Base-by-base conservation (phyloP, 2,888 invertebrate species). In the Eueremaeus valkanovi region DNA sequence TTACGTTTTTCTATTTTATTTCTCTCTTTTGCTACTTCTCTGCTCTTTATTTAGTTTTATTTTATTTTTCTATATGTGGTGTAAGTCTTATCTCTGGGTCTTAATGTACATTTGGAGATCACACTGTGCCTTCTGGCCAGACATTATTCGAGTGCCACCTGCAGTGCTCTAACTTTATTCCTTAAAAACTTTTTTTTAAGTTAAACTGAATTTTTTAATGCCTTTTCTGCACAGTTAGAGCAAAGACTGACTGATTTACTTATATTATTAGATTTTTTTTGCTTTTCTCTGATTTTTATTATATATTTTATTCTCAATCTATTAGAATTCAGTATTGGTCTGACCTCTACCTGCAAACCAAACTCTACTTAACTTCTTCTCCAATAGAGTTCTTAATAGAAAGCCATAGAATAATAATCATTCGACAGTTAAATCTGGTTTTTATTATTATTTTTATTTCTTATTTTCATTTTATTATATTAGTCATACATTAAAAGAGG, bases 61-160 rank as follows among this genome's bases (percentile, higher is more conserved):
- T n/a, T n/a, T n/a, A n/a, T n/a, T 51, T 21, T 51, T 21, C 21
- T 11, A 9, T 21, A 55, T 21, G 9, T 29, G 29, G 8, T 29
- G 31, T 61, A 18, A 29, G 63, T n/a, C 31, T 63, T 63, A 63
- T 33, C n/a, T 63, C 6, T 55, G 24, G 1, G 9, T 24, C 9
- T 27, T 55, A 55, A 27, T 55, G 27, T 27, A 55, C 11, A 55
- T 6, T 27, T 16, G 27, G n/a, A 27, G 27, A 27, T 16, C 24
- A 9, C 8, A 9, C 13, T 55, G 55, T 55, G 55, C 55, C 55
- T 51, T 55, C 55, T 24, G 55, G 55, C 27, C 55, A 55, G 55
- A 55, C 55, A 55, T 55, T 55, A 55, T 55, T 27, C 24, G 55
- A 63, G 63, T 63, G 63, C 63, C 63, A 63, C 63, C 63, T 63